phyloP scores from a whole-genome alignment of 2,797 vertebrate genomes.

The Acanthopagrus latus region DNA sequence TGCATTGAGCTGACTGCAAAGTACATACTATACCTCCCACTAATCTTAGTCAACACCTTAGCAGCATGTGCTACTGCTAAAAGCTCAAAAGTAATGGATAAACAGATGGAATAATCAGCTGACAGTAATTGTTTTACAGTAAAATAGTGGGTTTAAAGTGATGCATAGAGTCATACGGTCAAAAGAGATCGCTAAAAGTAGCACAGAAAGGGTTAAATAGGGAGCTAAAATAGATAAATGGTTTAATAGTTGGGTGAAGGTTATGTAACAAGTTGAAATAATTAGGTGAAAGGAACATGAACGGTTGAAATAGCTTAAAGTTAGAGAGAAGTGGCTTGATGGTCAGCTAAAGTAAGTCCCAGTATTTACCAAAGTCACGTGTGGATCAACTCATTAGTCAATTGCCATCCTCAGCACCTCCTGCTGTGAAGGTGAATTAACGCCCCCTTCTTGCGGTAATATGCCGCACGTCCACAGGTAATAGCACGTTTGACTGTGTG shows the following conservation, averaged over 20 bases:
- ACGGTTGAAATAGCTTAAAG: too few relatives aligned
- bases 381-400: constrained; percentile 50
- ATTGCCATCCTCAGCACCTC: constrained; percentile 23
- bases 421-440: constrained; percentile 72
- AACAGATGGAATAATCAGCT: background rate
- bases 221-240: background rate
- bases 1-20: background rate
- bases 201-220: background rate
- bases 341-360: background rate
- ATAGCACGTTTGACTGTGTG: constrained; percentile 65
- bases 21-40: background rate
- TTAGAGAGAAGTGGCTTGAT: background rate
- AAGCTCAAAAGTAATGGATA: background rate
- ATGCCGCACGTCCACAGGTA: constrained; percentile 64
- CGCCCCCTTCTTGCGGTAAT: constrained; percentile 48
- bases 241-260: too few relatives aligned
- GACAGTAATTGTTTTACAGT: too few relatives aligned
- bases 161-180: too few relatives aligned
- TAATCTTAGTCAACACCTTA: background rate
- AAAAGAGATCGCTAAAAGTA: too few relatives aligned
- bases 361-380: constrained; percentile 33
- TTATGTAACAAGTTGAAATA: too few relatives aligned
- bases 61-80: background rate
- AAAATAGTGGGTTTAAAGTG: too few relatives aligned
- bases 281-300: too few relatives aligned